Base-by-base conservation (phyloP, 2,888 invertebrate species). In the Harpalus rubripes region DNA sequence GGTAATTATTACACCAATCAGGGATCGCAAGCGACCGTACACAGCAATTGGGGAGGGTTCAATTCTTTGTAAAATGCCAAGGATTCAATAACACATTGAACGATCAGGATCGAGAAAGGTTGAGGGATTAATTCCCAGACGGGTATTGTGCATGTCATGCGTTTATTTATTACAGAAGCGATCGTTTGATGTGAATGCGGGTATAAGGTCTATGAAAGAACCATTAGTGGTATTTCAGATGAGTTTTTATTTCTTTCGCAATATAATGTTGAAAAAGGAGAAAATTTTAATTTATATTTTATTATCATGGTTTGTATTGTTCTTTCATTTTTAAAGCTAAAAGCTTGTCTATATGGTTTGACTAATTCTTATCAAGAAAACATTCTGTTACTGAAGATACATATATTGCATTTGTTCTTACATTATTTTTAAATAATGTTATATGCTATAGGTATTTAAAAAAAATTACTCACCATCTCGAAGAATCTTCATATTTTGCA, bases 131-230 rank as follows among this genome's bases (percentile, higher is more conserved):
- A 74, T 74, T 74, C 72, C 72, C 72, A 74, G 72, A 15, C 72
- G 6, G 44, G 72, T 15, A 74, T 74, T 74, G 58, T 63, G 26
- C 58, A 41, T 83, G 83, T 74, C 74, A 74, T 61, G 74, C 39
- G 74, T 83, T 83, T 83, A 83, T 83, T 83, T 74, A 83, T 83
- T 76, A 76, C 44, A 65, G 65, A 68, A 68, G 68, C 41, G 12
- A 68, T 1, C 18, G 44, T 52, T 52, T 52, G 44, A 52, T 52
- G 44, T 52, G 44, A 52, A 52, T 52, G 44, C 44, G 44, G 44
- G 44, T 52, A 52, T 12, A 12, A 52, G 8, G 12, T 52, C 44
- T 1, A 52, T 52, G 44, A 10, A 52, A 52, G 44, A 52, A 52
- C 44, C 44, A 52, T 52, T 52, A 52, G 44, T 52, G 44, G 44